phyloP scores from a whole-genome alignment of 2,888 invertebrate genomes.

The Philaethria dido region DNA sequence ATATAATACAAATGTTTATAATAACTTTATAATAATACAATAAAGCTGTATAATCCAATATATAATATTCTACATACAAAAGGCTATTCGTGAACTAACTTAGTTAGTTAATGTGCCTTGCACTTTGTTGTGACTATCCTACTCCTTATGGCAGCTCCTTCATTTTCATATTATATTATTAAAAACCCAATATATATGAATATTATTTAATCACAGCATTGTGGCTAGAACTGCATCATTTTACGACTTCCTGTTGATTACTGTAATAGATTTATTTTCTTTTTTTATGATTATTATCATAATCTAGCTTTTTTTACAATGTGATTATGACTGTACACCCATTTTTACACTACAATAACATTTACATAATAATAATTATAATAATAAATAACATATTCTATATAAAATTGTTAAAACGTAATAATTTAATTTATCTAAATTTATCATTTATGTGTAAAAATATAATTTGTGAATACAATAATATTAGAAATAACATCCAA shows the following conservation, averaged over 20 bases:
- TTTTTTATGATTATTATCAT: constrained; percentile 19
- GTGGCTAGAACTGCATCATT: constrained; percentile 7
- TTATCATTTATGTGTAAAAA: constrained; percentile 5
- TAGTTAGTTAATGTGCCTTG: constrained; percentile 36
- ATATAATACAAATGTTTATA: constrained; percentile 5
- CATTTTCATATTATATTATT: not conserved
- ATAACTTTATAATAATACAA: not conserved
- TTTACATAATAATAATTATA: not conserved
- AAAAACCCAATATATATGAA: constrained; percentile 3
- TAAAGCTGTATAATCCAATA: constrained; percentile 6
- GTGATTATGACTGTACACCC: constrained; percentile 15
- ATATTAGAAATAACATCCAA: constrained; percentile 12
- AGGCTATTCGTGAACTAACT: constrained; percentile 29
- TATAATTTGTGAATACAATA: constrained; percentile 7
- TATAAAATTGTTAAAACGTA: constrained; percentile 10
- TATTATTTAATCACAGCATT: constrained; percentile 14
- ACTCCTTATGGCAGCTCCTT: constrained; percentile 25
- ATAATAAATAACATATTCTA: constrained; percentile 7
- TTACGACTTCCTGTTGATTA: not conserved
- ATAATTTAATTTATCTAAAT: constrained; percentile 7
- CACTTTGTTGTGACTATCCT: constrained; percentile 28
- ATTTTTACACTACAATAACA: constrained; percentile 3
- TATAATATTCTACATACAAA: constrained; percentile 11
- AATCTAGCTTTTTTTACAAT: constrained; percentile 12
- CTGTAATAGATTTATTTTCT: constrained; percentile 15